Evolutionary conservation across 2,797 vertebrate genomes (phyloP).

Genomic region (Rhyacichthys aspro): DNA sequence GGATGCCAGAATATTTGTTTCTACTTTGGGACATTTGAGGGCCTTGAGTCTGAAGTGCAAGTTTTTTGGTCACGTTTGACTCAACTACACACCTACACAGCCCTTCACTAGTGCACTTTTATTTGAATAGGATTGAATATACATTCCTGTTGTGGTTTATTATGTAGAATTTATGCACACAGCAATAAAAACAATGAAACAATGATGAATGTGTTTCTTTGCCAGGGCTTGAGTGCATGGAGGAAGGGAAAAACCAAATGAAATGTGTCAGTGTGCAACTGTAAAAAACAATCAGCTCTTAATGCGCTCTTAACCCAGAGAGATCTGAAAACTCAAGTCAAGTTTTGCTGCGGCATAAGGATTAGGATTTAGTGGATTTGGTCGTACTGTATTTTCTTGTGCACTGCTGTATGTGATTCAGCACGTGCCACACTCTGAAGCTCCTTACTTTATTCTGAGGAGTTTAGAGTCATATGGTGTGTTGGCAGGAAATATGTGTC

Average conservation of each 20-base stretch:
- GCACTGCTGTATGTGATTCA: slow-evolving; percentile 13
- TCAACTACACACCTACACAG: background rate
- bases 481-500: slow-evolving; percentile 4
- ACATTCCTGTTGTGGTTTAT: slow-evolving; percentile 23
- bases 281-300: slow-evolving; percentile 45
- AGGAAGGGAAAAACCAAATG: slow-evolving; percentile 16
- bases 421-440: slow-evolving; percentile 37
- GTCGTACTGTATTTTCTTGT: slow-evolving; percentile 48
- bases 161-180: slow-evolving; percentile 28
- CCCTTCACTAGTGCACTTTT: background rate
- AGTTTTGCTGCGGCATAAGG: slow-evolving; percentile 66
- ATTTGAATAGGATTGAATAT: slow-evolving; percentile 34
- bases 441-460: slow-evolving; percentile 17
- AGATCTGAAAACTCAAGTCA: slow-evolving; percentile 69
- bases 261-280: slow-evolving; percentile 70
- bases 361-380: slow-evolving; percentile 70
- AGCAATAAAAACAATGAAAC: slow-evolving; percentile 41
- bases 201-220: slow-evolving; percentile 28
- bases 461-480: background rate
- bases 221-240: slow-evolving; percentile 21
- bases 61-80: background rate
- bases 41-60: too few species aligned
- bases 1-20: slow-evolving; percentile 55
- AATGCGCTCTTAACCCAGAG: slow-evolving; percentile 65
- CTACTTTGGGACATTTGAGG: slow-evolving; percentile 66